Base-by-base conservation (phyloP, 2,888 invertebrate genomes). In the Neocrepidodera transversa region DNA sequence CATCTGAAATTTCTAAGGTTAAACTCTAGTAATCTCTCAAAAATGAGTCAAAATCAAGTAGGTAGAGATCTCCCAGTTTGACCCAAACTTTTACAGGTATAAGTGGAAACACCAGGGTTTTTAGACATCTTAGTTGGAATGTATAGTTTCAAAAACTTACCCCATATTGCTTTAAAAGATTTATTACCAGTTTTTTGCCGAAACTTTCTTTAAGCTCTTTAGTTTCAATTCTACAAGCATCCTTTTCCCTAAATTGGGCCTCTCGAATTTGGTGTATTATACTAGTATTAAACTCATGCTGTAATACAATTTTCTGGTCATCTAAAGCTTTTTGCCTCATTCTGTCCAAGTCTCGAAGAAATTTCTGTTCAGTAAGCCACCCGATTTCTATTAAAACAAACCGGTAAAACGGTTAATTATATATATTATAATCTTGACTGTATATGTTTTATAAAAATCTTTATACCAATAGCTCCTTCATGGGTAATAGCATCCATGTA, bases 401-500 rank as follows among this genome's bases (percentile, higher is more conserved):
- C 2, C 2, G 4, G 2, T 17, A 11, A 18, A 55, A 38, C n/a
- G n/a, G n/a, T n/a, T n/a, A n/a, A n/a, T n/a, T n/a, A n/a, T n/a
- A n/a, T n/a, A n/a, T n/a, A n/a, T n/a, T n/a, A n/a, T n/a, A n/a
- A n/a, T n/a, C n/a, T n/a, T n/a, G n/a, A n/a, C n/a, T n/a, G n/a
- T 17, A 35, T n/a, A 23, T 17, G 7, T 30, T 1, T 35, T 13
- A n/a, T 11, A 16, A 18, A 14, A 17, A 49, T 18, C n/a, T 20
- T 5, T 53, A 58, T 71, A 79, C 79, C 71, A 66, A 79, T 62
- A 56, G 80, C 79, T 63, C 78, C 79, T 69, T 77, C 67, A 62
- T 80, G 80, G 0, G 79, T 80, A 16, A 80, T 63, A 3, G 80
- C 79, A 67, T 76, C 74, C 23, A 78, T 71, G 65, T 78, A 72